These are phyloP conservation scores for Alcis repandata DNA, from an alignment of 2,888 invertebrate species.

Conservation along the genomic window DNA sequence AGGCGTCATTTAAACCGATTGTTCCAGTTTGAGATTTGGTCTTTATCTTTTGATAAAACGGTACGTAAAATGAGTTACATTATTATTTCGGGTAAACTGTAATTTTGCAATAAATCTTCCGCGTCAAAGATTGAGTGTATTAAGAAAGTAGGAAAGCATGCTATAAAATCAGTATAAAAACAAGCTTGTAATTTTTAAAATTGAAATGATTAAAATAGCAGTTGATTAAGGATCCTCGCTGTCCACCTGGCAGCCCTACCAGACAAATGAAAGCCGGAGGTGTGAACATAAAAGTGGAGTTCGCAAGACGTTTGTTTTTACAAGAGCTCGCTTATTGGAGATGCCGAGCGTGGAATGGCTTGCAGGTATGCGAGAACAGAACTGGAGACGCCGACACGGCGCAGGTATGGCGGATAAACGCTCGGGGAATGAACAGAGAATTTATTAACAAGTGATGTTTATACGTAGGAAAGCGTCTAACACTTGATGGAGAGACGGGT, in stretches of 20 bases:
- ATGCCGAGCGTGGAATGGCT: constrained; percentile 49
- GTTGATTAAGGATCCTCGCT: constrained; percentile 5
- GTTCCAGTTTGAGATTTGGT: background rate
- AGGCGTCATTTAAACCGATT: background rate
- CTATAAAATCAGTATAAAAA: background rate
- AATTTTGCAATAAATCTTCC: no score
- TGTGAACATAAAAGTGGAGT: constrained; percentile 50
- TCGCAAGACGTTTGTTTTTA: constrained; percentile 57
- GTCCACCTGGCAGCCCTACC: constrained; percentile 18
- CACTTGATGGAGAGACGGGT: background rate
- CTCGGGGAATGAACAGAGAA: constrained; percentile 7
- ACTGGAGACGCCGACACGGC: constrained; percentile 16
- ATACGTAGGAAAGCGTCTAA: constrained; percentile 9
- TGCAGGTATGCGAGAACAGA: constrained; percentile 38
- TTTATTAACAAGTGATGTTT: constrained; percentile 23
- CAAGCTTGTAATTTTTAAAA: background rate
- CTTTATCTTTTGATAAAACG: background rate
- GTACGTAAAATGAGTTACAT: no score
- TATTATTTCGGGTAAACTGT: no score
- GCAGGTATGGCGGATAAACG: constrained; percentile 12
- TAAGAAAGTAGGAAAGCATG: no score
- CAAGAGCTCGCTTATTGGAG: constrained; percentile 58
- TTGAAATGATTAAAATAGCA: no score
- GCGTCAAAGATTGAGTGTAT: no score
- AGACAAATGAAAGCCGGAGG: constrained; percentile 52